A percentile compares a stretch with the other conserved stretches of the same genome.
Evolutionary conservation across 1,140 invertebrate species (phyloP).

Genomic region (Papilio glaucus): DNA sequence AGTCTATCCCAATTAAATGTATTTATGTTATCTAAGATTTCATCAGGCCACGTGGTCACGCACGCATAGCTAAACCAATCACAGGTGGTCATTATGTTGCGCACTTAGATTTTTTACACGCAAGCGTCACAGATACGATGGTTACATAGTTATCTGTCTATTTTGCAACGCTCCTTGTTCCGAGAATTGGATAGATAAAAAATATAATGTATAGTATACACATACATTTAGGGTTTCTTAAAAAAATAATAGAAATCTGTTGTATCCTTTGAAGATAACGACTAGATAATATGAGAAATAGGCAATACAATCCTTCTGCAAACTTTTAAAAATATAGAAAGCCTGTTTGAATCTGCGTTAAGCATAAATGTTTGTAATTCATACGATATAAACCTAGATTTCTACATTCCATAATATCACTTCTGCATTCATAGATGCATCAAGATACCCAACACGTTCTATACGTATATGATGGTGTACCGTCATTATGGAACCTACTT

Average conservation of each 20-base stretch:
- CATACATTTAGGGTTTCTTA: not conserved
- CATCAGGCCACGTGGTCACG: not conserved
- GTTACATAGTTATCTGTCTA: not conserved
- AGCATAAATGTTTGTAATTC: not conserved
- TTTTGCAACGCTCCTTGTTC: not conserved
- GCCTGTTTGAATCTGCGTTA: not conserved
- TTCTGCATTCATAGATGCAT: constrained; percentile 7
- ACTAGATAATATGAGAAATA: not conserved
- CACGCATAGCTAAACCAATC: not conserved
- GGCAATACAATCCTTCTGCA: not conserved
- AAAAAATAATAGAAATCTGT: not conserved
- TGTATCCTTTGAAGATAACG: not conserved
- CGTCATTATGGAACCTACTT: not conserved
- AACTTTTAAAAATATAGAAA: not conserved
- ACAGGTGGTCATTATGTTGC: not conserved
- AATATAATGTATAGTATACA: not conserved
- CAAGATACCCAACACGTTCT: not conserved
- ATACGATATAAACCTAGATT: not conserved
- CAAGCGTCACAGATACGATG: not conserved
- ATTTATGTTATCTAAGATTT: not conserved
- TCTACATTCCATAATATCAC: not conserved
- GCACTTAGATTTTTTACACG: not conserved
- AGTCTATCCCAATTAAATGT: not conserved
- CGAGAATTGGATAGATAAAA: constrained; percentile 4
- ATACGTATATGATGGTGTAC: not conserved